Conservation (phyloP, 1,140 invertebrate genomes). For the Zaprionus taronus region DNA sequence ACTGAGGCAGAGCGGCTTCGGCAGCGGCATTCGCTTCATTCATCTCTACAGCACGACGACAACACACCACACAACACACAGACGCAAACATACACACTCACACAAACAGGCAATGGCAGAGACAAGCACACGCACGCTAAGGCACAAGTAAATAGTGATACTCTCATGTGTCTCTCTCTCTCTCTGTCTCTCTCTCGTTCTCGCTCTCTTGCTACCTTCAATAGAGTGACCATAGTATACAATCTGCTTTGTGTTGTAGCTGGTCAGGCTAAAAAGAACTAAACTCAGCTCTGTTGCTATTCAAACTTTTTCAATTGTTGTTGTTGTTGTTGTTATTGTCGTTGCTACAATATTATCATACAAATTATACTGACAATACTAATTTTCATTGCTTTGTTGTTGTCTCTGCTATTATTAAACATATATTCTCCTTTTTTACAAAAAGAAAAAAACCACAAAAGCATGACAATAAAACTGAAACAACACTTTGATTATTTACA, state of each 20-base stretch:
- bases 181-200: not conserved
- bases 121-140: conserved; percentile 5
- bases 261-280: conserved; percentile 62
- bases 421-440: conserved; percentile 23
- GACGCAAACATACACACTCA: not conserved
- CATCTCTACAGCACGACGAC: conserved; percentile 35
- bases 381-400: conserved; percentile 46
- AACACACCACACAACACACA: conserved; percentile 17
- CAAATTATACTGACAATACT: conserved; percentile 61
- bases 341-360: conserved; percentile 50
- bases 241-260: conserved; percentile 58
- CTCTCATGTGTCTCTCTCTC: conserved; percentile 43
- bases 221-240: conserved; percentile 68
- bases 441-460: conserved; percentile 46
- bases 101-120: not conserved
- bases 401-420: conserved; percentile 35
- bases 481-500: conserved; percentile 29
- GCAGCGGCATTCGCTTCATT: conserved; percentile 37
- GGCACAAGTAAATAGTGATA: conserved; percentile 39
- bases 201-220: conserved; percentile 41
- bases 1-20: conserved; percentile 28
- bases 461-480: conserved; percentile 46
- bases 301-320: conserved; percentile 29
- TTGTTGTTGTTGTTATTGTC: conserved; percentile 27
- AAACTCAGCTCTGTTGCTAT: conserved; percentile 31